These are phyloP conservation scores for Nycticryphes semicollaris DNA, from an alignment of 2,113 vertebrate genomes.

Conservation along the genomic window DNA sequence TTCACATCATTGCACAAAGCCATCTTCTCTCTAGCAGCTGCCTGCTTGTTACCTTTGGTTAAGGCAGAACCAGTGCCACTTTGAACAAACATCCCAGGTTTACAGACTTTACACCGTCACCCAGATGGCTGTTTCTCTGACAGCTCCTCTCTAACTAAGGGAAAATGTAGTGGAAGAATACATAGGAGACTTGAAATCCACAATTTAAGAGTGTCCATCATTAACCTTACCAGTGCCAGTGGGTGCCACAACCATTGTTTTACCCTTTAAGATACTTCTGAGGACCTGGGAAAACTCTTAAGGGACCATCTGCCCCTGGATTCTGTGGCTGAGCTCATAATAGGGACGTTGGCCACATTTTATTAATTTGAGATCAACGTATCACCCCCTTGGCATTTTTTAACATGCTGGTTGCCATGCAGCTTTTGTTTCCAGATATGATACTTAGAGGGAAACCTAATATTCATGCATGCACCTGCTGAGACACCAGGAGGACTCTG, in stretches of 20 bases:
- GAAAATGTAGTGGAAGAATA: background rate
- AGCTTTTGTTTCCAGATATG: background rate
- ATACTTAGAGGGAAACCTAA: background rate
- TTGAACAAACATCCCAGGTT: background rate
- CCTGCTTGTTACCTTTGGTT: background rate
- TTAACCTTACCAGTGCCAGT: background rate
- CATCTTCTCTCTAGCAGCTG: background rate
- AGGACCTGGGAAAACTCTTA: background rate
- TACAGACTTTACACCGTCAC: background rate
- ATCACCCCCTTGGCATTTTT: background rate
- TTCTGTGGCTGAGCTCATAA: background rate
- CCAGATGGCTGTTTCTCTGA: background rate
- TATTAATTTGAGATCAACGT: background rate
- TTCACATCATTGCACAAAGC: background rate
- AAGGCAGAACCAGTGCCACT: background rate
- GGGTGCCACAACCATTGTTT: background rate
- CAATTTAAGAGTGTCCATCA: background rate
- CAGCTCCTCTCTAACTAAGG: background rate
- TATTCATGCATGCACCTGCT: background rate
- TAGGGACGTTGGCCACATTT: rapidly evolving
- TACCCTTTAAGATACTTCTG: background rate
- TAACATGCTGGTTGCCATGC: background rate
- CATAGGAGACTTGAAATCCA: background rate
- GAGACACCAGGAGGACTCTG: background rate
- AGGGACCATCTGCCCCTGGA: background rate